Evolutionary conservation across 2,797 vertebrate genomes (phyloP).

Genomic region (Aythya fuligula): DNA sequence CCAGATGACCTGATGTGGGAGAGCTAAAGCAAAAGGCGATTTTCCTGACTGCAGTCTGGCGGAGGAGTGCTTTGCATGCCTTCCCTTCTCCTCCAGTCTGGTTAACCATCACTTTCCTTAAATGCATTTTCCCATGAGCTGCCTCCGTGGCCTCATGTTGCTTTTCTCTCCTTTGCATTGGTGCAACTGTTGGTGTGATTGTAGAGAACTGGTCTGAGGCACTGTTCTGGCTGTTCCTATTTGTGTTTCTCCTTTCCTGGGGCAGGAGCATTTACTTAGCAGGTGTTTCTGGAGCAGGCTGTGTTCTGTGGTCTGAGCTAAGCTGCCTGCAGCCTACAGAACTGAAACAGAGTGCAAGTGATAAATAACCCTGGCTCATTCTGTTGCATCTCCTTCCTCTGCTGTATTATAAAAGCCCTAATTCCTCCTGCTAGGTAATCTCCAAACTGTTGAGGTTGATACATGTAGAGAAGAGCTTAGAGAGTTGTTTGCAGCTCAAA

Average conservation of each 20-base stretch:
- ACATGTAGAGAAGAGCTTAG: not conserved
- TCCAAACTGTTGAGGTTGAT: not conserved
- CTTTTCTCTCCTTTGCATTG: not conserved
- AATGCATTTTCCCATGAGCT: rapidly evolving
- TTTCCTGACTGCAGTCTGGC: not conserved
- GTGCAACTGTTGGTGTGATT: not conserved
- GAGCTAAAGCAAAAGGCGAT: not conserved
- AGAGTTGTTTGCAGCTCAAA: not conserved
- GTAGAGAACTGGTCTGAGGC: not conserved
- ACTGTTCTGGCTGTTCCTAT: not conserved
- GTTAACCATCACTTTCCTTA: rapidly evolving
- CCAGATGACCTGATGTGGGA: not conserved
- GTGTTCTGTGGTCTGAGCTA: not conserved
- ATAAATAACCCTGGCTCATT: rapidly evolving
- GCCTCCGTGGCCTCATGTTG: rapidly evolving
- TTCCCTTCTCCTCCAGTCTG: not conserved
- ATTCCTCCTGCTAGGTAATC: not conserved
- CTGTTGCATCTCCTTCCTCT: not conserved
- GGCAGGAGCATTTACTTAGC: not conserved
- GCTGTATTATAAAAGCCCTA: not conserved
- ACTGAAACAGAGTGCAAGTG: not conserved
- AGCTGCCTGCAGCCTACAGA: not conserved
- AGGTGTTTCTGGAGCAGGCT: not conserved
- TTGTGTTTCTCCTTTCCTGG: not conserved
- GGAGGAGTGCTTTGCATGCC: rapidly evolving